Base-by-base conservation (phyloP, 1,140 invertebrate species). In the Lysiphlebus fabarum region DNA sequence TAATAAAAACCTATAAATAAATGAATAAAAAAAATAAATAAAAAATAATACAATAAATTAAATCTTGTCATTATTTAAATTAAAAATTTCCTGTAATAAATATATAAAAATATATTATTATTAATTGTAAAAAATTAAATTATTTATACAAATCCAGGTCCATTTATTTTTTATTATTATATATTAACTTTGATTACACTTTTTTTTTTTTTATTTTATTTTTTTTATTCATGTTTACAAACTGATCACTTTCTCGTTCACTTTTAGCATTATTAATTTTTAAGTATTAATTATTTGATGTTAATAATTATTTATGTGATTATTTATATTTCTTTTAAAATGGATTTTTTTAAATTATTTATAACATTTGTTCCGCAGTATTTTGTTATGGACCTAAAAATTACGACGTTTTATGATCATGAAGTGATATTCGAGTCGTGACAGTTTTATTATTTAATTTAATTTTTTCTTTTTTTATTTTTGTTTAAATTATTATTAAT, bases 111-210 rank as follows among this genome's bases (percentile, higher is more conserved):
- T 49, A 43, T 51, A 49, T 33, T 12, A 11, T 43, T 37, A 48
- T 38, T 7, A 34, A 36, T 43, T 51, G 51, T 41, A 34, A 51
- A 51, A 51, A 51, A 42, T 34, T 51, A 58, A 49, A 57, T 11
- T 51, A 33, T 38, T 55, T 58, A 10, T 36, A 58, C 41, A 64
- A n/a, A 40, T 70, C 66, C 63, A 71, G 70, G 65, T 73, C 66
- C 66, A 73, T 72, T 71, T 63, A 71, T 73, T 73, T 73, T 73
- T 72, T 72, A 71, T 72, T 73, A 73, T 72, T 72, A 71, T 72
- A 71, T 73, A 68, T 70, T 71, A 70, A 72, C 68, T 71, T 72
- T 74, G 65, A 72, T 73, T 73, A 75, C 67, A 67, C 68, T 73
- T 66, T 67, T 65, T 69, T 68, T 64, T 57, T 66, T 66, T 67